phyloP scores from a whole-genome alignment of 1,140 invertebrate genomes.

The Hormaphis cornu region DNA sequence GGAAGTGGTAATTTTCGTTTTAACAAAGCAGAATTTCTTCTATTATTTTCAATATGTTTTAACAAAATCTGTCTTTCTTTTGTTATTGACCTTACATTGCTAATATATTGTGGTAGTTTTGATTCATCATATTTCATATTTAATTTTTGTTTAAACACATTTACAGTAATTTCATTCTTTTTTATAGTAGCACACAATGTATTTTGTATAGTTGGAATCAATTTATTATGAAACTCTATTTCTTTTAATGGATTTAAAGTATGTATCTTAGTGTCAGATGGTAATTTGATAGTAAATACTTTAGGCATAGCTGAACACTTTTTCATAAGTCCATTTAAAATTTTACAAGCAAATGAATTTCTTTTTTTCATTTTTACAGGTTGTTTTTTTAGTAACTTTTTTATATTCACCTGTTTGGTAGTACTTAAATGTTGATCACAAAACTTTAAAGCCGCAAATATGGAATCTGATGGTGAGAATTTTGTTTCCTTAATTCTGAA shows the following conservation, averaged over 20 bases:
- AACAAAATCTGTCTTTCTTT: not conserved
- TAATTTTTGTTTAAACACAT: constrained; percentile 16
- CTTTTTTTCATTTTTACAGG: not conserved
- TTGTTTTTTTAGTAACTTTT: not conserved
- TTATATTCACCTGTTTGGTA: not conserved
- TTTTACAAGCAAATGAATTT: constrained; percentile 1
- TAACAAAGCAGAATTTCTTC: no score
- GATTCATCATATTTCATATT: not conserved
- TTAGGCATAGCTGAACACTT: not conserved
- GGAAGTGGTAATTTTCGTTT: not conserved
- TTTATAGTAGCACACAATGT: not conserved
- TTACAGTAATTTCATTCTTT: not conserved
- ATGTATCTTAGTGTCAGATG: not conserved
- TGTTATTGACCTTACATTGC: not conserved
- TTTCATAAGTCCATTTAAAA: not conserved
- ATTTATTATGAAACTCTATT: not conserved
- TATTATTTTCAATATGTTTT: not conserved
- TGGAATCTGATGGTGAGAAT: not conserved
- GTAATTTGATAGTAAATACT: not conserved
- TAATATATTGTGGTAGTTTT: not conserved
- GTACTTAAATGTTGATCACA: not conserved
- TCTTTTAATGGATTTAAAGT: not conserved
- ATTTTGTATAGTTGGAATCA: not conserved
- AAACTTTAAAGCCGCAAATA: not conserved
- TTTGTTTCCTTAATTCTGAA: constrained; percentile 9